Conservation (phyloP, 2,888 invertebrate species). For the Drosophila picticornis region DNA sequence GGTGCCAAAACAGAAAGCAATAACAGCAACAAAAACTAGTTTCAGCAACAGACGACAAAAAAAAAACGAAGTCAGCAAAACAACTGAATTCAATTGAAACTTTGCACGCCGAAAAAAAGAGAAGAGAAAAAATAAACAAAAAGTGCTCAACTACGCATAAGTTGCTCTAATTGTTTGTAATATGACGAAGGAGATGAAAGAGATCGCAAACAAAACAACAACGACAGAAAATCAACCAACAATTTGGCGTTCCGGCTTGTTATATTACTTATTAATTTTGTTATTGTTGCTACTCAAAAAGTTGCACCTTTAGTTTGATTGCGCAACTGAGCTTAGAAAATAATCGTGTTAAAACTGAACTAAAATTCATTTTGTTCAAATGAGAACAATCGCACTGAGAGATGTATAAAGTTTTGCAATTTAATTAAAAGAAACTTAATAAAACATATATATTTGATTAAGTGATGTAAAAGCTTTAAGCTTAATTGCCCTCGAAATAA, state of each 20-base stretch:
- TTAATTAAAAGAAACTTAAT: background rate
- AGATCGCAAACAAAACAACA: background rate
- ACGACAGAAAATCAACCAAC: constrained; percentile 9
- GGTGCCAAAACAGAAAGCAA: constrained; percentile 61
- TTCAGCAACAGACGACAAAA: constrained; percentile 26
- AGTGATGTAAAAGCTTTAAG: background rate
- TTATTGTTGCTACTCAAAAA: constrained; percentile 11
- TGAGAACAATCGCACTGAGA: background rate
- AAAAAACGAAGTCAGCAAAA: constrained; percentile 8
- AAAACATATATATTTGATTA: background rate
- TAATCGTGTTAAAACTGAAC: constrained; percentile 5
- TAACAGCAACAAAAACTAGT: constrained; percentile 51
- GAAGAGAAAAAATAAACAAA: constrained; percentile 1
- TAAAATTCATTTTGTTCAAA: background rate
- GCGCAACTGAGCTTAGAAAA: constrained; percentile 15
- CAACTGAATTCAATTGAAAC: constrained; percentile 51
- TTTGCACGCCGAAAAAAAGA: constrained; percentile 19
- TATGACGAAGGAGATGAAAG: constrained; percentile 24
- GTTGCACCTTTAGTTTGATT: background rate
- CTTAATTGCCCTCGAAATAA: background rate
- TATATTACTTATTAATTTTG: constrained; percentile 30
- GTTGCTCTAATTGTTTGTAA: constrained; percentile 74
- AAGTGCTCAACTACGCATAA: constrained; percentile 50
- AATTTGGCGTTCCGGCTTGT: constrained; percentile 33
- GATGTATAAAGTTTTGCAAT: background rate